Conservation (phyloP, 37 sponge, comb jelly and placozoan genomes). For the Dysidea cf. avara region DNA sequence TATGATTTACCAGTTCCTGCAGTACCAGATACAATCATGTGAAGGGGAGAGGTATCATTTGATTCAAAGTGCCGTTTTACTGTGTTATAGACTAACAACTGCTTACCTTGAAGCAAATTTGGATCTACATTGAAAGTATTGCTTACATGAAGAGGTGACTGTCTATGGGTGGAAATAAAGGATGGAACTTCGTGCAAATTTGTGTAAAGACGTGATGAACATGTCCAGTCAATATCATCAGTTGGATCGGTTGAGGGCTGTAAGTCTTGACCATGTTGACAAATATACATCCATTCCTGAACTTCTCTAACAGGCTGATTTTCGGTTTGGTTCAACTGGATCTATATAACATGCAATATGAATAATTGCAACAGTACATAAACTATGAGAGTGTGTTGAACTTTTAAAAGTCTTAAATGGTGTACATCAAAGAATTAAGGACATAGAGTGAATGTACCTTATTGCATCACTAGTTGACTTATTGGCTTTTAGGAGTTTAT, state of each 20-base stretch:
- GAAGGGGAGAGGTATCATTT: not conserved
- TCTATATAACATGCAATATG: not conserved
- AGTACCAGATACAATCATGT: conserved; percentile 27
- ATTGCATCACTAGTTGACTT: too few species aligned
- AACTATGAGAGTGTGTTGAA: too few species aligned
- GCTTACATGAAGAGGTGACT: not conserved
- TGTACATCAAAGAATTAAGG: too few species aligned
- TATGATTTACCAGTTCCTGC: conserved; percentile 39
- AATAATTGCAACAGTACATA: not conserved
- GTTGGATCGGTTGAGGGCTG: not conserved
- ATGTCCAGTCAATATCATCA: conserved; percentile 22
- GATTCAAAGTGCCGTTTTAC: conserved; percentile 1
- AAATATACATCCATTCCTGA: conserved; percentile 58
- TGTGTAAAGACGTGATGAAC: conserved; percentile 5
- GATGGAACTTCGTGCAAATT: conserved; percentile 28
- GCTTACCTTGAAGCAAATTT: conserved; percentile 3
- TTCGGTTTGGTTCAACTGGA: not conserved
- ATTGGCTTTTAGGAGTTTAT: too few species aligned
- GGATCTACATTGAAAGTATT: conserved; percentile 26
- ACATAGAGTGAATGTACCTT: too few species aligned
- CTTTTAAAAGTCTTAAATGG: not conserved
- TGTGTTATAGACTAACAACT: conserved; percentile 9
- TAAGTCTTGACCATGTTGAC: conserved; percentile 11
- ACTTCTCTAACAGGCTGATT: conserved; percentile 11
- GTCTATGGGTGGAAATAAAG: conserved; percentile 13